phyloP scores from a whole-genome alignment of 2,888 invertebrate genomes.

The Tipula vernalis region DNA sequence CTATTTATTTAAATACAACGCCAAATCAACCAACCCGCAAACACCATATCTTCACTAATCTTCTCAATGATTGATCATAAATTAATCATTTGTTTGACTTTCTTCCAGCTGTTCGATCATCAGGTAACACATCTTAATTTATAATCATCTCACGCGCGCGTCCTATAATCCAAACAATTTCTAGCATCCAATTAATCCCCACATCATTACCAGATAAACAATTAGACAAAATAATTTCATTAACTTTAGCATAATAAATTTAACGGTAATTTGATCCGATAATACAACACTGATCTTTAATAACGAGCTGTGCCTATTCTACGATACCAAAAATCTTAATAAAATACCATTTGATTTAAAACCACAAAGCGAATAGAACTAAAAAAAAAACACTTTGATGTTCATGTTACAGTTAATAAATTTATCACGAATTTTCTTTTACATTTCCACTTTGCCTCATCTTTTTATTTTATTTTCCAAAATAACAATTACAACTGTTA shows the following conservation, averaged over 20 bases:
- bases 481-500: conserved; percentile 4
- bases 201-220: background rate
- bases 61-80: background rate
- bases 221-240: background rate
- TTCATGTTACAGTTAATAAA: background rate
- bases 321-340: background rate
- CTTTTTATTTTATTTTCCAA: background rate
- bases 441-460: background rate
- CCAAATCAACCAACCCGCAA: background rate
- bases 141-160: background rate
- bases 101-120: background rate
- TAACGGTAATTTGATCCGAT: background rate
- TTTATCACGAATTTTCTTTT: background rate
- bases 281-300: background rate
- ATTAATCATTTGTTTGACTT: background rate
- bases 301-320: background rate
- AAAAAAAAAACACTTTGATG: background rate
- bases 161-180: background rate
- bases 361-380: background rate
- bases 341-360: background rate
- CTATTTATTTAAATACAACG: background rate
- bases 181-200: background rate
- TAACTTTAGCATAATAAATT: background rate
- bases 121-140: background rate
- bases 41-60: background rate